Evolutionary conservation across 2,797 vertebrate species (phyloP), one percentile per base, ranked within the genome.

Genomic region (Etheostoma perlongum): DNA sequence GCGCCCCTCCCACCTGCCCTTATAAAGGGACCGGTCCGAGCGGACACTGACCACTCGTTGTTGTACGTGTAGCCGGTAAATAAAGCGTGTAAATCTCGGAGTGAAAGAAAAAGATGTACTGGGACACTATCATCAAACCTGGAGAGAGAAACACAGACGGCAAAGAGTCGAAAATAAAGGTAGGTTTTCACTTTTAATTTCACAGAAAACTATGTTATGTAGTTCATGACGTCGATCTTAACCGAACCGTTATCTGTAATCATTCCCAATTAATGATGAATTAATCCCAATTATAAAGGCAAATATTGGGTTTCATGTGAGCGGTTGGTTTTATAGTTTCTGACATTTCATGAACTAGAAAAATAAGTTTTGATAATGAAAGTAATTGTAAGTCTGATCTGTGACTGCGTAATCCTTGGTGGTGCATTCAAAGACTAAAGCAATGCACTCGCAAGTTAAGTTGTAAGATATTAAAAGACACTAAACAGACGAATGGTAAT

Each of bases 131-230:
- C 63, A 78, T 82, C 68, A 89, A 84, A 74, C 71, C 86, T 5
- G 82, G 59, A 67, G 81, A 90, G 59, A 85, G 69, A 73, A 65
- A 57, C 76, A 63, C 77, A 49, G 85, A 78, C 72, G 65, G 65
- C 69, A 89, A 83, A 67, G 87, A 90, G 21, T 13, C 80, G 8
- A 89, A 83, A 80, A 67, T 83, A 36, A 93, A 92, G 91, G 93
- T 93, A 71, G 2, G 87, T 23, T 8, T 27, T 42, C 1, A 67
- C 23, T 58, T 33, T 15, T 6, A 1, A 0, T 33, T 55, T 8
- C 13, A 14, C 9, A 76, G 21, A 57, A 66, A 36, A n/a, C 1
- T 11, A 8, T 25, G 10, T 21, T 2, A 54, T 65, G 66, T 51
- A 44, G 36, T 44, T 40, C 10, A 12, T 40, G 36, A 11, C 3